Conservation (phyloP, 2,113 vertebrate genomes). For the Thomomys bottae region DNA sequence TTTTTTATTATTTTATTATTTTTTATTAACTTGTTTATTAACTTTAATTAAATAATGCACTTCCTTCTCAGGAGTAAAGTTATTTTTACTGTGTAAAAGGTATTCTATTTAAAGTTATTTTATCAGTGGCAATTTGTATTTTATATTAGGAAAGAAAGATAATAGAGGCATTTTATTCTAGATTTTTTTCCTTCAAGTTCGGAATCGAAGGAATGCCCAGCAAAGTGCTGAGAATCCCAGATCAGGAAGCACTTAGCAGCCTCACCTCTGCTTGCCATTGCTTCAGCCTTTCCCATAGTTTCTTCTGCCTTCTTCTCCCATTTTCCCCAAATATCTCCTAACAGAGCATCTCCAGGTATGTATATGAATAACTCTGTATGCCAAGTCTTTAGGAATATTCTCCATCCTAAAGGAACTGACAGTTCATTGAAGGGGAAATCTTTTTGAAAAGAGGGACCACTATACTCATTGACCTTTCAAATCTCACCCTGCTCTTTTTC, state of each 20-base stretch:
- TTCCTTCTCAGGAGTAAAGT: conserved; percentile 58
- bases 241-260: background rate
- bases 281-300: background rate
- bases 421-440: background rate
- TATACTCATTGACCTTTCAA: background rate
- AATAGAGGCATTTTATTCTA: background rate
- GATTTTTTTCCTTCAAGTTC: background rate
- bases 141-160: conserved; percentile 24
- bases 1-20: conserved; percentile 74
- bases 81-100: too few species aligned
- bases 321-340: background rate
- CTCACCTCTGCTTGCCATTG: background rate
- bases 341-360: background rate
- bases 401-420: background rate
- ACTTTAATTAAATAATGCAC: conserved; percentile 66
- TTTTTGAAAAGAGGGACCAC: background rate
- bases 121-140: conserved; percentile 42
- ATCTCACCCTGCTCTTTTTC: background rate
- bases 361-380: background rate
- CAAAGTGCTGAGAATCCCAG: background rate
- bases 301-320: too few species aligned
- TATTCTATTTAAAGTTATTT: conserved; percentile 42
- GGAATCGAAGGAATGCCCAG: background rate
- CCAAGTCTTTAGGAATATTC: background rate
- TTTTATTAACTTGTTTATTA: conserved; percentile 66